Evolutionary conservation across 23 tunicate species (phyloP).

Genomic region (Corella eumyota): DNA sequence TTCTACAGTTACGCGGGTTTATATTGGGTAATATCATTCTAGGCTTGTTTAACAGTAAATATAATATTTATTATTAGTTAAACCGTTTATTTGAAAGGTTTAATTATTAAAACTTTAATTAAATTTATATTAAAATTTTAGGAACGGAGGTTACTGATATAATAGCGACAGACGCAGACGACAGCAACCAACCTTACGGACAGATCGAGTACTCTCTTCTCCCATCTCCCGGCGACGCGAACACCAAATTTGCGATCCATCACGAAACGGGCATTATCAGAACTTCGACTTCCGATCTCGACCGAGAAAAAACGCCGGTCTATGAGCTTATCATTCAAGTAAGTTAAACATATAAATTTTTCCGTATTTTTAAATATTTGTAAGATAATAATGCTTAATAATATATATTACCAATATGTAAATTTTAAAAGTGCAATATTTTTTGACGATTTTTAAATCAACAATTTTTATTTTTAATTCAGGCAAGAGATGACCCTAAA

Average conservation of each 20-base stretch:
- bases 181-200: constrained; percentile 28
- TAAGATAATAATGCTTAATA: too few species aligned
- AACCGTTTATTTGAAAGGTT: too few species aligned
- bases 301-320: constrained; percentile 22
- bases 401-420: not conserved
- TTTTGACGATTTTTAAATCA: not conserved
- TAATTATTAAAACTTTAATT: too few species aligned
- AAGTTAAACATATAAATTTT: not conserved
- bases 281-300: constrained; percentile 16
- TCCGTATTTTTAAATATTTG: too few species aligned
- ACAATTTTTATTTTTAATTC: not conserved
- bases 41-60: too few species aligned
- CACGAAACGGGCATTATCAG: constrained; percentile 22
- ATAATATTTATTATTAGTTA: too few species aligned
- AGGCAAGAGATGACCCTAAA: constrained; percentile 41
- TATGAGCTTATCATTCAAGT: constrained; percentile 33
- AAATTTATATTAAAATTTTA: too few species aligned
- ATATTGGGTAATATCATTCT: too few species aligned
- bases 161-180: constrained; percentile 41
- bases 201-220: constrained; percentile 24
- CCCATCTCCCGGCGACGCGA: constrained; percentile 9
- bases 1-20: too few species aligned
- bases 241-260: constrained; percentile 23
- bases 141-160: constrained; percentile 23
- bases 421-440: not conserved